These are phyloP conservation scores for Menura novaehollandiae DNA, from an alignment of 2,113 vertebrate genomes.

Conservation along the genomic window DNA sequence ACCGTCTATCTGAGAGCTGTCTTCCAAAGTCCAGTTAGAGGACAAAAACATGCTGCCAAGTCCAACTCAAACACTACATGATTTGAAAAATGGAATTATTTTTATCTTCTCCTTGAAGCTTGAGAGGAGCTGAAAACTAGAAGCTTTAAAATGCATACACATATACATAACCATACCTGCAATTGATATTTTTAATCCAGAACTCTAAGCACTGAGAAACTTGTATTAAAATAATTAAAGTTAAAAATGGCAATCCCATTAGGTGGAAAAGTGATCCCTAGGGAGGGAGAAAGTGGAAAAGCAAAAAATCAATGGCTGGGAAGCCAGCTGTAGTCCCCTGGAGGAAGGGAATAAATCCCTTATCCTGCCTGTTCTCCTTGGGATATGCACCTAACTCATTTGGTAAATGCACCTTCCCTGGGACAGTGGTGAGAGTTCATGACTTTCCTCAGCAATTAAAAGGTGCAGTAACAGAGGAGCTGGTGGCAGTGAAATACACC, in stretches of 20 bases:
- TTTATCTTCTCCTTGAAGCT: neutral
- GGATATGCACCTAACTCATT: neutral
- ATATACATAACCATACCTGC: neutral
- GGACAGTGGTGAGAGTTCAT: fast-evolving
- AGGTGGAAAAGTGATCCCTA: neutral
- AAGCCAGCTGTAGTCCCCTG: neutral
- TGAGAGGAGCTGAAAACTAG: neutral
- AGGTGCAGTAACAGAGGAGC: neutral
- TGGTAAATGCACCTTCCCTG: neutral
- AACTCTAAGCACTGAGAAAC: neutral
- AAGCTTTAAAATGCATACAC: neutral
- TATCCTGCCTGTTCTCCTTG: fast-evolving
- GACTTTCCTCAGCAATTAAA: neutral
- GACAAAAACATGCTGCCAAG: neutral
- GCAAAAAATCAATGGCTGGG: neutral
- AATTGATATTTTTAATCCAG: neutral
- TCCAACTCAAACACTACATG: neutral
- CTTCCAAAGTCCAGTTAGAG: neutral
- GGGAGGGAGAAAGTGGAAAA: neutral
- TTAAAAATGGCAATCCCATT: neutral
- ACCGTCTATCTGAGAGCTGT: neutral
- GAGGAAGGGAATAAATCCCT: neutral
- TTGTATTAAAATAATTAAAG: neutral
- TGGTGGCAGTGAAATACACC: neutral
- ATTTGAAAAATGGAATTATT: neutral